Conservation (phyloP, 2,797 vertebrate species). For the Limosa lapponica region DNA sequence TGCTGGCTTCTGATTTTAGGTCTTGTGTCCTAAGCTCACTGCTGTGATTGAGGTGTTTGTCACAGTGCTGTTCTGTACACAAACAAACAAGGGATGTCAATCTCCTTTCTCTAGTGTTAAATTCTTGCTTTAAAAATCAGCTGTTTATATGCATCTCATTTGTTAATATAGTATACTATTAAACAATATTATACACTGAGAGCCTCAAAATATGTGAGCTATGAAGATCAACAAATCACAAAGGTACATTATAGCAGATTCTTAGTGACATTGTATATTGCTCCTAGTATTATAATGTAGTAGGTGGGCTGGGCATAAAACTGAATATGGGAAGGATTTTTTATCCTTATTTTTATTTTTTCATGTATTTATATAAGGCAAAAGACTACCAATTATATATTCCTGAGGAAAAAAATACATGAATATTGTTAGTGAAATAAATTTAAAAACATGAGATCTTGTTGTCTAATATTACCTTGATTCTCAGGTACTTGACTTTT, state of each 20-base stretch:
- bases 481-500: constrained; percentile 1
- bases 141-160: neutral
- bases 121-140: neutral
- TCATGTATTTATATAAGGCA: constrained; percentile 5
- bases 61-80: neutral
- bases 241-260: neutral
- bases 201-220: neutral
- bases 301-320: neutral
- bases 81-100: neutral
- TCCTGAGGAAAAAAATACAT: neutral
- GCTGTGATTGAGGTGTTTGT: neutral
- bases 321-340: neutral
- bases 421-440: neutral
- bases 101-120: neutral
- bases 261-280: neutral
- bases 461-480: neutral
- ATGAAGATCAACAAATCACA: neutral
- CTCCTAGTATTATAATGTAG: neutral
- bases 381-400: neutral
- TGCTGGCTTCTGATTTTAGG: neutral
- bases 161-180: neutral
- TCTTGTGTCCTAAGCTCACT: neutral
- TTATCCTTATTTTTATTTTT: neutral
- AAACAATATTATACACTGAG: neutral
- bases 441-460: neutral